Evolutionary conservation across 2,888 invertebrate species (phyloP), one percentile per base, ranked within the genome.

Genomic region (Morinoia aosen): DNA sequence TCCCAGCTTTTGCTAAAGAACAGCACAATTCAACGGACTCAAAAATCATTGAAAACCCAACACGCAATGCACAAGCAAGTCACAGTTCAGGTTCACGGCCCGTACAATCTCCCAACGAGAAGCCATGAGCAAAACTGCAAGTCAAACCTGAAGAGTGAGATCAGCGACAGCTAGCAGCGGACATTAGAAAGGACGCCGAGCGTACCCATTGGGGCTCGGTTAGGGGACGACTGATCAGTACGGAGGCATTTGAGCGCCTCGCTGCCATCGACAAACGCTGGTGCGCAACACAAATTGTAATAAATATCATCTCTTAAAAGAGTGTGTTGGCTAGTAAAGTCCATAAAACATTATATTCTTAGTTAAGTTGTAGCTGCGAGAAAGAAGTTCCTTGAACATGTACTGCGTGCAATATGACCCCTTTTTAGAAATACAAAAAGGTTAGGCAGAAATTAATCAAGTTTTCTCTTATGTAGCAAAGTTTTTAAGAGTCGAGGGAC

Each of bases 231-330:
- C 19, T n/a, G 93, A 90, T 93, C 93, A 93, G 93, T 93, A 93
- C 19, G 93, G 93, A 56, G 93, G 93, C 56, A 56, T 93, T 39
- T 57, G 48, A 25, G n/a, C 16, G 57, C 93, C 93, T 19, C 93
- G 93, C 93, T 93, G 93, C 93, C 93, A 93, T 10, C 93, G 93
- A 33, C 93, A 93, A 12, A 93, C 93, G 93, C 93, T 93, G 93
- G 11, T 33, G 93, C 14, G 48, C 5, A 90, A 11, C 40, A 25
- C 25, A 90, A 48, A 90, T 76, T 76, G 76, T 61, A 76, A 33
- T 33, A 16, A 76, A 76, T 3, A 76, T 76, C 25, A 76, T 3
- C 33, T 33, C 76, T 76, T 33, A 76, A 16, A 76, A 76, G 19
- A 25, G 33, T 25, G 8, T 33, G 25, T 33, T 16, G 8, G 61